phyloP scores from a whole-genome alignment of 2,888 invertebrate species.

The Ormia ochracea region DNA sequence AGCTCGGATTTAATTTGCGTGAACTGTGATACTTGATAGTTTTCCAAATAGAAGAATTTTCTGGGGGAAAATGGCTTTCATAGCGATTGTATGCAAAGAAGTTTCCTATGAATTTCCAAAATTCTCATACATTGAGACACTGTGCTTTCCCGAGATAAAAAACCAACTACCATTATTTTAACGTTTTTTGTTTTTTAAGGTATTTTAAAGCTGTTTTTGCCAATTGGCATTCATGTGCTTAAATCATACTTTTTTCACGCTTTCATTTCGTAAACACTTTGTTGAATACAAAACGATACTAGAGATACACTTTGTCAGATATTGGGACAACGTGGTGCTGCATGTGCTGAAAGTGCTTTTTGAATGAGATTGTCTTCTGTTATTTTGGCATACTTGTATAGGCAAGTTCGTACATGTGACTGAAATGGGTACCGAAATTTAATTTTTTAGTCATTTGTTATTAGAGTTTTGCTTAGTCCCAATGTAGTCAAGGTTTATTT shows the following conservation, averaged over 20 bases:
- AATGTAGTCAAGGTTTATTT: slow-evolving; percentile 50
- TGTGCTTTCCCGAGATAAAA: slow-evolving; percentile 19
- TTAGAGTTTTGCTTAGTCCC: slow-evolving; percentile 17
- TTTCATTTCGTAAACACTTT: slow-evolving; percentile 65
- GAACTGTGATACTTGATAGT: too few relatives aligned
- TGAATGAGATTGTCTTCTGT: slow-evolving; percentile 41
- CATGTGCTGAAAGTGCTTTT: slow-evolving; percentile 23
- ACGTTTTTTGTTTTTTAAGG: slow-evolving; percentile 1
- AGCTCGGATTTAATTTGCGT: too few relatives aligned
- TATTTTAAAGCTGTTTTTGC: slow-evolving; percentile 32
- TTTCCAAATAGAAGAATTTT: too few relatives aligned
- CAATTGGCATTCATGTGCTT: slow-evolving; percentile 72
- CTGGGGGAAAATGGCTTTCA: too few relatives aligned
- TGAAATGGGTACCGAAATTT: slow-evolving; percentile 1
- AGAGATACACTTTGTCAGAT: slow-evolving; percentile 35
- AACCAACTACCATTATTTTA: slow-evolving; percentile 9
- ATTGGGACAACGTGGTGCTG: slow-evolving; percentile 50
- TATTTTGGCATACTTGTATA: neutral
- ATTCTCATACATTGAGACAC: neutral
- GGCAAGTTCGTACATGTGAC: neutral
- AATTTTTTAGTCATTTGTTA: slow-evolving; percentile 19
- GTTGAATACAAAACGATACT: slow-evolving; percentile 67
- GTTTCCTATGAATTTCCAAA: too few relatives aligned
- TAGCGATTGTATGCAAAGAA: too few relatives aligned
- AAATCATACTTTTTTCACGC: slow-evolving; percentile 72